A percentile compares a stretch with the other conserved stretches of the same genome.
Evolutionary conservation across 2,797 vertebrate genomes (phyloP).

Genomic region (Pangasius sanitwongsei): DNA sequence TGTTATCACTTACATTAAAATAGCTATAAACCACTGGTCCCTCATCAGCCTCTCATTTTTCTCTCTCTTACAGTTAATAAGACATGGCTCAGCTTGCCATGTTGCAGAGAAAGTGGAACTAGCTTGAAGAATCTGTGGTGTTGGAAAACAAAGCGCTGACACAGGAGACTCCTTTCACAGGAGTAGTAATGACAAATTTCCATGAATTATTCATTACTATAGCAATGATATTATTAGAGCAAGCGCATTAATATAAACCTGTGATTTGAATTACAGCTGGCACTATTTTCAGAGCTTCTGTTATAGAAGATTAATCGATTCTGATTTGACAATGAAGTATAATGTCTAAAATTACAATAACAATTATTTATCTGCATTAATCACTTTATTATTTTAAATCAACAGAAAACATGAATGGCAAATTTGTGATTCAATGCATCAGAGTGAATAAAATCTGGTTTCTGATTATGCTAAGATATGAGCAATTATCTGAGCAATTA

Average conservation of each 20-base stretch:
- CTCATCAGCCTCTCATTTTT: not conserved
- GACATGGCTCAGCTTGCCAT: not conserved
- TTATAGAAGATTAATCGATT: not conserved
- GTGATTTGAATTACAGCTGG: not conserved
- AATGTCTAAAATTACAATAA: not conserved
- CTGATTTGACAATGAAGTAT: not conserved
- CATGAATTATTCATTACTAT: too few relatives aligned
- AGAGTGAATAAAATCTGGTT: not conserved
- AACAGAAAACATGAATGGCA: not conserved
- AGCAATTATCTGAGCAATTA: not conserved
- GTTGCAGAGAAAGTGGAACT: not conserved
- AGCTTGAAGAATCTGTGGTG: not conserved
- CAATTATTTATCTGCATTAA: not conserved
- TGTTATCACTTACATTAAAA: not conserved
- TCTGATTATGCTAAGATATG: not conserved
- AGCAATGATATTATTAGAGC: not conserved
- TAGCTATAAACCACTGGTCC: not conserved
- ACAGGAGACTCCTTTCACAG: not conserved
- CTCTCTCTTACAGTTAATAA: too few relatives aligned
- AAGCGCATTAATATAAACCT: not conserved
- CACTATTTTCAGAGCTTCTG: not conserved
- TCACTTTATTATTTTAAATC: not conserved
- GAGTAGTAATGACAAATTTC: not conserved
- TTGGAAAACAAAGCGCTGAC: not conserved
- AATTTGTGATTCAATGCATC: not conserved